phyloP scores from a whole-genome alignment of 2,888 invertebrate genomes.

The Petrolisthes manimaculis region DNA sequence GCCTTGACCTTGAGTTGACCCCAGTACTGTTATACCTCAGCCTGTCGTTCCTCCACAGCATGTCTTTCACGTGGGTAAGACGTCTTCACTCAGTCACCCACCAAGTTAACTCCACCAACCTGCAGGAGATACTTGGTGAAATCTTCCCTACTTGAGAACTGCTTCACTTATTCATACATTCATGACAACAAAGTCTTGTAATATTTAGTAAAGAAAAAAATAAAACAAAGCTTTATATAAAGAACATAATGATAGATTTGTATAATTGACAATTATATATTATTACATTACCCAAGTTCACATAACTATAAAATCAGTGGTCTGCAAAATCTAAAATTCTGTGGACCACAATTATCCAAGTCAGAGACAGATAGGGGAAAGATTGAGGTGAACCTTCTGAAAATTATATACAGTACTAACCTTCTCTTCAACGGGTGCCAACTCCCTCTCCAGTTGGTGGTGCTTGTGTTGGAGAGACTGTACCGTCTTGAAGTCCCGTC shows the following conservation, averaged over 20 bases:
- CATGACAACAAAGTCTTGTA: background rate
- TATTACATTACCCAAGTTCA: too few species aligned
- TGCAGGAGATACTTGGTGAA: background rate
- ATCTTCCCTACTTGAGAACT: too few species aligned
- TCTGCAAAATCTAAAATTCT: too few species aligned
- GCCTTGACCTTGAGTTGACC: slow-evolving; percentile 85
- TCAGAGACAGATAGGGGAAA: background rate
- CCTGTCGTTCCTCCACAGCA: slow-evolving; percentile 86
- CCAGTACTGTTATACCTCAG: slow-evolving; percentile 90
- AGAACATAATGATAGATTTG: background rate
- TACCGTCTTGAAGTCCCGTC: slow-evolving; percentile 90
- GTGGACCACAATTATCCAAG: background rate
- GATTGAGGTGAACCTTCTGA: background rate
- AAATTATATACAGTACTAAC: slow-evolving; percentile 20
- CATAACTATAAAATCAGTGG: too few species aligned
- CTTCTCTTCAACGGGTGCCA: slow-evolving; percentile 94
- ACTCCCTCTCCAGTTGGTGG: slow-evolving; percentile 91
- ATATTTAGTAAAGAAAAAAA: background rate
- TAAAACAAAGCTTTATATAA: background rate
- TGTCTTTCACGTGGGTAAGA: slow-evolving; percentile 91
- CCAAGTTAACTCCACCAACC: slow-evolving; percentile 83
- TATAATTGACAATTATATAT: too few species aligned
- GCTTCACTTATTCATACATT: background rate
- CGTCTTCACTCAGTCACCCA: slow-evolving; percentile 91
- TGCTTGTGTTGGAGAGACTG: slow-evolving; percentile 91